These are phyloP conservation scores for Melanotaenia nigrans DNA, from an alignment of 2,797 vertebrate genomes.

Conservation along the genomic window DNA sequence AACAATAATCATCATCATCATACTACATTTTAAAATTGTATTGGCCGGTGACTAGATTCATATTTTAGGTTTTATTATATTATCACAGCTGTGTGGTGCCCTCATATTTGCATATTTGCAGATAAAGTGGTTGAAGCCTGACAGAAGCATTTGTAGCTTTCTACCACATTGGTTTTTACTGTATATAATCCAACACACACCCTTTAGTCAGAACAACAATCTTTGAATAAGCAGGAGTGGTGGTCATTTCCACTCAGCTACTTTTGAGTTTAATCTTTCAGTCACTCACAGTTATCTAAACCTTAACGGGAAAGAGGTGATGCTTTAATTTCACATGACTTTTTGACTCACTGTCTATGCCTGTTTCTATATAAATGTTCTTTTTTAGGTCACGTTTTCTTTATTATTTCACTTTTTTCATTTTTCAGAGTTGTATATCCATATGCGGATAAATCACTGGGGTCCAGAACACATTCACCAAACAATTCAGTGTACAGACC, in stretches of 20 bases:
- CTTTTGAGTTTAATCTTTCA: constrained; percentile 12
- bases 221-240: constrained; percentile 11
- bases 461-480: neutral
- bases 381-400: neutral
- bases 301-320: neutral
- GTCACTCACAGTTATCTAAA: neutral
- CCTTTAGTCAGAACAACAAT: constrained; percentile 12
- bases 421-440: neutral
- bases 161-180: constrained; percentile 16
- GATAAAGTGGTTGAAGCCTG: constrained; percentile 6
- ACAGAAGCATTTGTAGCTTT: constrained; percentile 37
- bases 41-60: neutral
- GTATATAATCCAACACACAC: constrained; percentile 11
- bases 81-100: constrained; percentile 14
- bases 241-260: constrained; percentile 5
- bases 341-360: neutral
- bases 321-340: constrained; percentile 14
- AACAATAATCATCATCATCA: neutral
- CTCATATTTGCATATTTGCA: constrained; percentile 31
- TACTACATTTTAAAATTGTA: neutral
- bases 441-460: neutral
- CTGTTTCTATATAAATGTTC: neutral
- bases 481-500: constrained; percentile 21
- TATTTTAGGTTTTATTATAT: constrained; percentile 19
- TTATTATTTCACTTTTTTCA: neutral